Conservation (phyloP, 1,140 invertebrate species). For the Drosophila auraria region DNA sequence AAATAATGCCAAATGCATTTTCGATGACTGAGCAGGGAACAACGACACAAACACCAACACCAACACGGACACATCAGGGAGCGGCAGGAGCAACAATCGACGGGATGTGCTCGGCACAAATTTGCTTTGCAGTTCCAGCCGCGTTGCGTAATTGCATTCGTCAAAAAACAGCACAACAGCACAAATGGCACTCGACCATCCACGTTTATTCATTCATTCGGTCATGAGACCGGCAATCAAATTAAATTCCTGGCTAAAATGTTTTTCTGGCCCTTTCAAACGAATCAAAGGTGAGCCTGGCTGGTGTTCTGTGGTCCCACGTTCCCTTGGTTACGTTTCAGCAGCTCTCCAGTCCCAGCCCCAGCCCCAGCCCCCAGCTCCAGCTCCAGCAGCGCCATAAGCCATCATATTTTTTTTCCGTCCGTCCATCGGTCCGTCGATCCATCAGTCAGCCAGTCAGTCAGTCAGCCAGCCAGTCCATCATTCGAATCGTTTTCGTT, state of each 20-base stretch:
- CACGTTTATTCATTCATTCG: conserved; percentile 26
- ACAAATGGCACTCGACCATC: conserved; percentile 17
- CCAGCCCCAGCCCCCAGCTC: background rate
- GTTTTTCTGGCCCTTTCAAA: conserved; percentile 9
- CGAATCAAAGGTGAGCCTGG: conserved; percentile 21
- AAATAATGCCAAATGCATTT: conserved; percentile 72
- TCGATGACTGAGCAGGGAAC: conserved; percentile 44
- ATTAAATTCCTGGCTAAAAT: conserved; percentile 51
- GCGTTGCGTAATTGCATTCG: conserved; percentile 77
- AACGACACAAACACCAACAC: conserved; percentile 13
- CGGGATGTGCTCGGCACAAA: conserved; percentile 21
- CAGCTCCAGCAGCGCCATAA: conserved; percentile 21
- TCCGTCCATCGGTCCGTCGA: conserved; percentile 26
- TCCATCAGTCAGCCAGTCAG: conserved; percentile 30
- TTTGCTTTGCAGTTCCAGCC: conserved; percentile 25
- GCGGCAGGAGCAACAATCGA: conserved; percentile 19
- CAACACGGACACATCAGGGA: background rate
- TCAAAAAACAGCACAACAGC: conserved; percentile 38
- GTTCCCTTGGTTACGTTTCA: conserved; percentile 40
- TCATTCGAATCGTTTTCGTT: conserved; percentile 83
- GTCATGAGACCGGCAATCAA: conserved; percentile 48
- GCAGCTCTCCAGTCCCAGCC: conserved; percentile 3
- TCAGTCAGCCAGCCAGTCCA: conserved; percentile 74
- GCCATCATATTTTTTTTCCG: conserved; percentile 50
- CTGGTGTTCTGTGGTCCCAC: no score